phyloP scores from a whole-genome alignment of 2,888 invertebrate genomes.

The Epinotia brunnichana region DNA sequence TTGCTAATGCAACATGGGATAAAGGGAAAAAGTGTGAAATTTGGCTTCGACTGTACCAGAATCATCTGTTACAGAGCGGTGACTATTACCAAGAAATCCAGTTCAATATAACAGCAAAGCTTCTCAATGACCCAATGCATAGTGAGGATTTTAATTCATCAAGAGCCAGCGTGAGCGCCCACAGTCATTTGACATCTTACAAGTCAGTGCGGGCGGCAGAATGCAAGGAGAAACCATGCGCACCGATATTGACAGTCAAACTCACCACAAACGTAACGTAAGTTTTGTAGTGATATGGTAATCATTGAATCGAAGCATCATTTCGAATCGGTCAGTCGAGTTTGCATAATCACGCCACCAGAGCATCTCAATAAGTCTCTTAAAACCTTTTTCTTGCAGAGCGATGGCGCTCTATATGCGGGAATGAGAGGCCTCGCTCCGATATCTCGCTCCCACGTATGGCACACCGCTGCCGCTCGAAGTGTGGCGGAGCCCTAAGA shows the following conservation, averaged over 20 bases:
- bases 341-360: too few relatives aligned
- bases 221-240: conserved; percentile 49
- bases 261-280: conserved; percentile 43
- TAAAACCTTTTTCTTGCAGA: too few relatives aligned
- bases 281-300: not conserved
- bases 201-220: conserved; percentile 52
- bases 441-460: too few relatives aligned
- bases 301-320: too few relatives aligned
- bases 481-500: too few relatives aligned
- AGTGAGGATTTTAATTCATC: conserved; percentile 42
- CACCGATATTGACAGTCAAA: conserved; percentile 48
- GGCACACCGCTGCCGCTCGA: too few relatives aligned
- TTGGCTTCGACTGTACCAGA: not conserved
- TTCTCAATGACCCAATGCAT: conserved; percentile 48
- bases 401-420: too few relatives aligned
- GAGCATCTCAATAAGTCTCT: too few relatives aligned
- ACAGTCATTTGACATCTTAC: conserved; percentile 46
- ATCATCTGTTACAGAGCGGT: conserved; percentile 48
- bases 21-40: not conserved
- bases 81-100: conserved; percentile 54
- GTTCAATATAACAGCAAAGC: conserved; percentile 51
- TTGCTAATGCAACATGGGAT: too few relatives aligned
- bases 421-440: too few relatives aligned
- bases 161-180: conserved; percentile 54
- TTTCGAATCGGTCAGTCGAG: too few relatives aligned